Evolutionary conservation across 2,113 vertebrate genomes (phyloP), one percentile per base, ranked within the genome.

Genomic region (Dryoscopus gambensis): DNA sequence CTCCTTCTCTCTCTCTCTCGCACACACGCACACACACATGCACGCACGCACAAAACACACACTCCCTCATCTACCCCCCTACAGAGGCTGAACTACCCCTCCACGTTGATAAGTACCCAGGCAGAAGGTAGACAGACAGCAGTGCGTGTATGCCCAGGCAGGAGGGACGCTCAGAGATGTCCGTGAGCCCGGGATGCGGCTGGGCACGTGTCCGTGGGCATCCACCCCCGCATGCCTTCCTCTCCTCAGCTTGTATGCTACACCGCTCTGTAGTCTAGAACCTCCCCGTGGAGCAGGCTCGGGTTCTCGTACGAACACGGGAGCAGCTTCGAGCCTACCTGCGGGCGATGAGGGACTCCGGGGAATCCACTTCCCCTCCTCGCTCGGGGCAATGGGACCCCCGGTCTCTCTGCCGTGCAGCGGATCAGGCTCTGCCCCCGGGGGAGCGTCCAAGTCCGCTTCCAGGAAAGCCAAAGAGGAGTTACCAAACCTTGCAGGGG

Each of bases 241-340:
- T 10, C 6, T n/a, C 27, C 39, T 16, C 78, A 30, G 68, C 40
- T 64, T 3, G 17, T 3, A 23, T 25, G 33, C 25, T 39, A 1
- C 73, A 13, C 5, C 3, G 25, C 7, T 15, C 11, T n/a, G 52
- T 1, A 1, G 55, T 2, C 31, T 12, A 3, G 3, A 20, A 7
- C 39, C 18, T 10, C 37, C 33, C 5, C 11, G 14, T 15, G 9
- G 7, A 28, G 40, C 4, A 15, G 60, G 12, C 74, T 19, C 15
- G 12, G 35, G 52, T 13, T 15, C 8, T 75, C 17, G 0, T 25
- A 35, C 2, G 33, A 46, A 30, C 44, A 6, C 8, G 11, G 42
- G 7, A 20, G 64, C 44, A 17, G 28, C 37, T 28, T 20, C 13
- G 7, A 74, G 42, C 42, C 21, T 62, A 31, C 19, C 39, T 10